Base-by-base conservation (phyloP, 2,888 invertebrate genomes). In the Danaus chrysippus region DNA sequence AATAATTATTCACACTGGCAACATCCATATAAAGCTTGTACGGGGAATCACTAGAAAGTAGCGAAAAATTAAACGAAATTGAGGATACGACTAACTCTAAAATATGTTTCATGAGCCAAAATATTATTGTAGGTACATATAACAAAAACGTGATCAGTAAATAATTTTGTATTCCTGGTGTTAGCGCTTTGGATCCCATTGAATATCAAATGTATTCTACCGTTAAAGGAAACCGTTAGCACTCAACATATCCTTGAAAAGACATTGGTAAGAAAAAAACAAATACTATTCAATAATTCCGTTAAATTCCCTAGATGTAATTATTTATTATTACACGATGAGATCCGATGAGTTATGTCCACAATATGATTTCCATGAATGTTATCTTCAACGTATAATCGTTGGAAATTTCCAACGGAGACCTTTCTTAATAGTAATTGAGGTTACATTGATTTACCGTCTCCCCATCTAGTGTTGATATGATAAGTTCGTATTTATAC, bases 391-490 rank as follows among this genome's bases (percentile, higher is more conserved):
- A 62, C 59, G 66, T 71, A 73, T 78, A 81, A 79, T 81, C 75
- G 68, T 71, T 70, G 87, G 88, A 87, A 88, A 85, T 79, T 87
- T 87, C 86, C 87, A 76, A 79, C 73, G 61, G 76, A 84, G 84
- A 86, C 81, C 83, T 85, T 87, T 86, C 85, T 86, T 86, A 84
- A 78, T 83, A 81, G 76, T 81, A 83, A 87, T 87, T 87, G 86
- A 87, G 88, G 88, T 87, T 88, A 87, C 83, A 84, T 85, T 87
- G 87, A 87, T 88, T 86, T 85, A 75, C 73, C 82, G 86, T 83
- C 86, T 84, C 85, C 85, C 82, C 85, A 64, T 62, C 64, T 64
- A 53, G 59, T 64, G 61, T 86, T 57, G 53, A 79, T 68, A 65
- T 71, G 74, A 87, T 87, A 87, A 86, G 79, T 70, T 75, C 76